A percentile compares a stretch with the other conserved stretches of the same genome.
phyloP scores from a whole-genome alignment of 2,797 vertebrate species.

The Valencia hispanica region DNA sequence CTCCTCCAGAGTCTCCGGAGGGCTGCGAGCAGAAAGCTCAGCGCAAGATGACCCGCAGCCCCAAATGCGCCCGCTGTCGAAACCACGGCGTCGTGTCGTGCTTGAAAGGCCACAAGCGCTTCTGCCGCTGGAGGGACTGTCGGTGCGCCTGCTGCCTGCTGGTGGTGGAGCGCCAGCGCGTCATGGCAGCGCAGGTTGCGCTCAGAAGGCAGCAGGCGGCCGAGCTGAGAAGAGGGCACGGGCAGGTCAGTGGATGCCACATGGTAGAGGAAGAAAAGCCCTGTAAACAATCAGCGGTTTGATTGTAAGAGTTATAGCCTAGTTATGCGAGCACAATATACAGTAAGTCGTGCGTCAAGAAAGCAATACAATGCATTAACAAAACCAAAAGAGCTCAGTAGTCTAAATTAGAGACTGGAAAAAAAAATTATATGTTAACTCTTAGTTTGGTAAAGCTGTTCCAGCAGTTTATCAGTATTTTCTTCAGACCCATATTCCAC shows the following conservation, averaged over 20 bases:
- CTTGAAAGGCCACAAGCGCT: conserved; percentile 84
- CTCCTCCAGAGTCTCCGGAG: conserved; percentile 25
- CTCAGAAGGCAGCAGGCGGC: conserved; percentile 80
- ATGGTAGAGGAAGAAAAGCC: neutral
- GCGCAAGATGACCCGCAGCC: conserved; percentile 72
- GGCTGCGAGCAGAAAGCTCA: conserved; percentile 38
- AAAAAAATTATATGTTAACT: neutral
- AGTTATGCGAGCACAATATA: neutral
- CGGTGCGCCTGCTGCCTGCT: conserved; percentile 82
- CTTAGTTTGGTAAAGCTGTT: neutral
- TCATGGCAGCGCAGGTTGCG: conserved; percentile 86
- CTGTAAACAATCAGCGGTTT: neutral
- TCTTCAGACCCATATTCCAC: neutral
- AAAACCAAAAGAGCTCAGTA: neutral
- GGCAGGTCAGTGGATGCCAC: conserved; percentile 49
- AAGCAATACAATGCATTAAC: neutral
- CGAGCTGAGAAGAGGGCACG: conserved; percentile 66
- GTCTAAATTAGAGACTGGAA: neutral
- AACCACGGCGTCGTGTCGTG: conserved; percentile 81
- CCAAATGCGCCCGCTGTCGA: conserved; percentile 77
- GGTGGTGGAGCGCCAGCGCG: conserved; percentile 85
- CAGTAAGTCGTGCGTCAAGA: neutral
- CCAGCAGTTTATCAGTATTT: neutral
- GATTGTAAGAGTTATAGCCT: neutral
- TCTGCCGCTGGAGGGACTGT: conserved; percentile 84